phyloP scores from a whole-genome alignment of 2,888 invertebrate species.

The Lasioglossum pauxillum region DNA sequence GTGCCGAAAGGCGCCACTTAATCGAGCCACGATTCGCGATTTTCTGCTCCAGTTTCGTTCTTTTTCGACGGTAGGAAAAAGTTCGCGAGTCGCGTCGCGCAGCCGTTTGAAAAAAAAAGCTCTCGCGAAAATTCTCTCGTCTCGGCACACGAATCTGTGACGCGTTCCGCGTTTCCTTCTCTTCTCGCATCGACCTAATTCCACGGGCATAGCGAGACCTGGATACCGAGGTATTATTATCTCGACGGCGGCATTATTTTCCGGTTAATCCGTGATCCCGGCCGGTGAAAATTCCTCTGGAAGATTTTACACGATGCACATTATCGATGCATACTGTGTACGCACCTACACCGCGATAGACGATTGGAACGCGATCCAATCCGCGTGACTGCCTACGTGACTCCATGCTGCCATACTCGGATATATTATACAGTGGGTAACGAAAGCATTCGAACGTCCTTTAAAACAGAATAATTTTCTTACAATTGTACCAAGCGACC shows the following conservation, averaged over 20 bases:
- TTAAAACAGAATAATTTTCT: too few relatives aligned
- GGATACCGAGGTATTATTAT: conserved; percentile 49
- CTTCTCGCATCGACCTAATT: conserved; percentile 52
- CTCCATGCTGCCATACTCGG: not conserved
- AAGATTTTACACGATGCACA: not conserved
- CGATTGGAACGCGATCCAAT: not conserved
- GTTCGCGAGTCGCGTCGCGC: not conserved
- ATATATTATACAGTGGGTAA: too few relatives aligned
- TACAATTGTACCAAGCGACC: too few relatives aligned
- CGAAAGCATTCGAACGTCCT: too few relatives aligned
- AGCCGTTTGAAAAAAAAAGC: not conserved
- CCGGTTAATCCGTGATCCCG: conserved; percentile 9
- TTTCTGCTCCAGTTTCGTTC: conserved; percentile 33
- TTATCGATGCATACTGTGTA: not conserved
- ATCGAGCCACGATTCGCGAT: conserved; percentile 8
- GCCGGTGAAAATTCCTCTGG: conserved; percentile 6
- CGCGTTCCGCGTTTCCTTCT: conserved; percentile 32
- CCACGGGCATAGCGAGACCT: conserved; percentile 42
- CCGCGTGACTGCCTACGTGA: not conserved
- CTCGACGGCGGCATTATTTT: conserved; percentile 27
- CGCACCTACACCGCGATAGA: not conserved
- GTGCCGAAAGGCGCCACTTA: conserved; percentile 41
- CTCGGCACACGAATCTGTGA: not conserved
- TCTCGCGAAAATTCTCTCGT: not conserved
- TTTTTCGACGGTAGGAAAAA: not conserved